phyloP scores from a whole-genome alignment of 1,140 invertebrate species.

The Ganaspis sp. region DNA sequence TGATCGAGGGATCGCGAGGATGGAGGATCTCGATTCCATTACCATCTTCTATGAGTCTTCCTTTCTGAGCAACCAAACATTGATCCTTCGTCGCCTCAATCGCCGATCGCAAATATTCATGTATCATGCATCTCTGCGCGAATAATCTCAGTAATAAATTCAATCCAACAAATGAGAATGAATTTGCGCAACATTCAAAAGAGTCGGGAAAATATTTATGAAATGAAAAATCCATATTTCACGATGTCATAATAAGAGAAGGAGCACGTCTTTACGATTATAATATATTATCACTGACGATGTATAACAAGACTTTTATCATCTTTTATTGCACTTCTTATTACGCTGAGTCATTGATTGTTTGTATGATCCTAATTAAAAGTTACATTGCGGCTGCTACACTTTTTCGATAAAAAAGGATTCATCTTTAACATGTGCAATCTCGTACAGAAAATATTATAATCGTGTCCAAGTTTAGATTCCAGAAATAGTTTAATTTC shows the following conservation, averaged over 20 bases:
- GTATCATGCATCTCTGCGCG: not conserved
- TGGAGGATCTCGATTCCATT: conserved; percentile 58
- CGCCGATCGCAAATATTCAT: conserved; percentile 20
- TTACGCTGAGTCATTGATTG: not conserved
- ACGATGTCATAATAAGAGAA: not conserved
- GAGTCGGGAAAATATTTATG: not conserved
- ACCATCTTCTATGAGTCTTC: conserved; percentile 45
- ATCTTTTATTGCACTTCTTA: not conserved
- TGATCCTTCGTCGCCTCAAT: conserved; percentile 17
- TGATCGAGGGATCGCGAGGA: conserved; percentile 55
- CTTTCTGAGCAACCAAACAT: conserved; percentile 1
- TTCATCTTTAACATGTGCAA: too few relatives aligned
- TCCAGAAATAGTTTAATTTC: too few relatives aligned
- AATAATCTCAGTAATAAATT: conserved; percentile 16
- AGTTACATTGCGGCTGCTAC: too few relatives aligned
- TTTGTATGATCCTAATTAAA: too few relatives aligned
- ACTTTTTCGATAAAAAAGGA: too few relatives aligned
- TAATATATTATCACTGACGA: conserved; percentile 1
- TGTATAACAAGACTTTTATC: not conserved
- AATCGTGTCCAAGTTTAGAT: too few relatives aligned
- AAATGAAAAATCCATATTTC: conserved; percentile 4
- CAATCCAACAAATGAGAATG: conserved; percentile 10
- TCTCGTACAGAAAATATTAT: too few relatives aligned
- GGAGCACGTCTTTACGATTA: not conserved
- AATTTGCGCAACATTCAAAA: not conserved